These are phyloP conservation scores for Agrochola litura DNA, from an alignment of 2,888 invertebrate genomes.

Conservation along the genomic window DNA sequence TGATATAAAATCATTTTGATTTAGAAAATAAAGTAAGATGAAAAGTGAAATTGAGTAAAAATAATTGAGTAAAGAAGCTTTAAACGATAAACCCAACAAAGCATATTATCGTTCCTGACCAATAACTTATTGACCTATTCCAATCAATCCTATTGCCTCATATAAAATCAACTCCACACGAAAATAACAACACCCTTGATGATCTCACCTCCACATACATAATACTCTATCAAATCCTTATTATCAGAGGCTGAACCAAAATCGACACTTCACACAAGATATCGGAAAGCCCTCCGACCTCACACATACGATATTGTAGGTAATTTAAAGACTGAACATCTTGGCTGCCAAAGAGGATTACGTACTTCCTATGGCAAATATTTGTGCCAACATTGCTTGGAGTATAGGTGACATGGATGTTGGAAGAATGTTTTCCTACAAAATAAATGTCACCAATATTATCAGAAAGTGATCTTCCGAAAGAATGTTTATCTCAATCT, in stretches of 20 bases:
- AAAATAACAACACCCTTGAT: constrained; percentile 18
- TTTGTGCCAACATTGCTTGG: constrained; percentile 58
- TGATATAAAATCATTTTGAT: neutral
- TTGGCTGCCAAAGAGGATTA: constrained; percentile 65
- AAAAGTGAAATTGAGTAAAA: neutral
- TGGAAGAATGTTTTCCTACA: constrained; percentile 23
- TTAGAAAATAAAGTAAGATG: neutral
- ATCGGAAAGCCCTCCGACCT: constrained; percentile 46
- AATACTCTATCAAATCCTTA: constrained; percentile 53
- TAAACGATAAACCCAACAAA: neutral
- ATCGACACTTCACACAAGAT: constrained; percentile 55
- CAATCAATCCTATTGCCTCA: neutral
- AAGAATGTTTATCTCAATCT: neutral
- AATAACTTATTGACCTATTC: neutral
- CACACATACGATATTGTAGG: constrained; percentile 56
- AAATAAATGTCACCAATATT: too few species aligned
- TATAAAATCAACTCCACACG: neutral
- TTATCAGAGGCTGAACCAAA: constrained; percentile 50
- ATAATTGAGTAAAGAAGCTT: too few species aligned
- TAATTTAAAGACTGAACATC: constrained; percentile 61
- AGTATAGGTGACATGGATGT: constrained; percentile 48
- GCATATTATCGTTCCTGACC: neutral
- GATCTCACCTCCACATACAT: constrained; percentile 19
- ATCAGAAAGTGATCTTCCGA: too few species aligned
- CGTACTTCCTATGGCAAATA: constrained; percentile 60